Base-by-base conservation (phyloP, 2,113 vertebrate species). In the Corynorhinus townsendii region DNA sequence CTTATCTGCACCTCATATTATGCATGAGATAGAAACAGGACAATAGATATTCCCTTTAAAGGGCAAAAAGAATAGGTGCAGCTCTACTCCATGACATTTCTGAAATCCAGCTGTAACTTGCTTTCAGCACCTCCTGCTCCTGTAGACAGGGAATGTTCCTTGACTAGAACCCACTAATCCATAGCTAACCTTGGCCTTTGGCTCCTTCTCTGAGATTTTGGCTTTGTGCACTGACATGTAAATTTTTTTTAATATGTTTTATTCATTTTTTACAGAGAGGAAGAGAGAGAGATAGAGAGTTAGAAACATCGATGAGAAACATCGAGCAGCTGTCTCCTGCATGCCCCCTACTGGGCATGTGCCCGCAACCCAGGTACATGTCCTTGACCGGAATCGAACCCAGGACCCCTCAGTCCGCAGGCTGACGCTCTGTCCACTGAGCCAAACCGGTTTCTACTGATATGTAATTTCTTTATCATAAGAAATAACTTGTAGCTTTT, bases 401-500 rank as follows among this genome's bases (percentile, higher is more conserved):
- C n/a, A n/a, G n/a, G n/a, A n/a, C n/a, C n/a, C n/a, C n/a, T n/a
- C n/a, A n/a, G n/a, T n/a, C n/a, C n/a, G n/a, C n/a, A n/a, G n/a
- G n/a, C n/a, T n/a, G n/a, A n/a, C n/a, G n/a, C n/a, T n/a, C n/a
- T n/a, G n/a, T n/a, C n/a, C n/a, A n/a, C n/a, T n/a, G n/a, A n/a
- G n/a, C n/a, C n/a, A n/a, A n/a, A n/a, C n/a, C n/a, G n/a, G n/a
- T n/a, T n/a, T n/a, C n/a, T n/a, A n/a, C n/a, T n/a, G n/a, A n/a
- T n/a, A n/a, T n/a, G n/a, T n/a, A n/a, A n/a, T n/a, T 68, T 15
- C 14, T 79, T 90, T 87, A 86, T 43, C 11, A 16, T 17, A 30
- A 66, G 82, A 77, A 66, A 54, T 69, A 66, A 82, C 14, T 86
- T 38, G 4, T 22, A n/a, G 24, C 4, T 76, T 69, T 95, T 92